Evolutionary conservation across 1,140 invertebrate species (phyloP), one percentile per base, ranked within the genome.

Genomic region (Eumeta japonica): DNA sequence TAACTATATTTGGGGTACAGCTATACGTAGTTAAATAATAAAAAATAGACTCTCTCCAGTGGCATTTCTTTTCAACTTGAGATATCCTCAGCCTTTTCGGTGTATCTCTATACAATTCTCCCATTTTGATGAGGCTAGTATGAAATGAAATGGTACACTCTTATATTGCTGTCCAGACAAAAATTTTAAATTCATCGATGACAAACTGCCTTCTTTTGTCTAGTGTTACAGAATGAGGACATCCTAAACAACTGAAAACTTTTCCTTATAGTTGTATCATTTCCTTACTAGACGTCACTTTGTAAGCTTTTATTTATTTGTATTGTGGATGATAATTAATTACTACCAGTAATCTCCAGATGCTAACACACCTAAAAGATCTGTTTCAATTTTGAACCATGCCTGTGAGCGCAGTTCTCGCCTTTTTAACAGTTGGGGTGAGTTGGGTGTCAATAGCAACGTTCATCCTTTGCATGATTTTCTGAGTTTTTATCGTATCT

Each of bases 371-470:
- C 49, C 55, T 9, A 66, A 28, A 20, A 65, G 48, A 40, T 68
- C 61, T 4, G 64, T 44, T 2, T 46, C 57, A 16, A 70, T 31
- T 20, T 62, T 52, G 28, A 56, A 28, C 62, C 65, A 70, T 2
- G 62, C 57, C 12, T 52, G 35, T 9, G 27, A 17, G 3, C 61
- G 59, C 17, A 67, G 48, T 17, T 46, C 19, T 34, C 53, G 38
- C 28, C 47, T 40, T 11, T 54, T 50, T 44, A 72, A 54, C n/a
- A 43, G 54, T 16, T 50, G 32, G 1, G 41, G 40, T 5, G 37
- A 32, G 43, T 41, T 48, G 24, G 46, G 39, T 16, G 29, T 10
- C 3, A 48, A 39, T 11, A 35, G 16, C 9, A 35, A 15, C 2
- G 33, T 35, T 10, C 33, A 35, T 7, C 33, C 17, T 20, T 13